Base-by-base conservation (phyloP, 2,113 vertebrate species). In the Colinus virginianus region DNA sequence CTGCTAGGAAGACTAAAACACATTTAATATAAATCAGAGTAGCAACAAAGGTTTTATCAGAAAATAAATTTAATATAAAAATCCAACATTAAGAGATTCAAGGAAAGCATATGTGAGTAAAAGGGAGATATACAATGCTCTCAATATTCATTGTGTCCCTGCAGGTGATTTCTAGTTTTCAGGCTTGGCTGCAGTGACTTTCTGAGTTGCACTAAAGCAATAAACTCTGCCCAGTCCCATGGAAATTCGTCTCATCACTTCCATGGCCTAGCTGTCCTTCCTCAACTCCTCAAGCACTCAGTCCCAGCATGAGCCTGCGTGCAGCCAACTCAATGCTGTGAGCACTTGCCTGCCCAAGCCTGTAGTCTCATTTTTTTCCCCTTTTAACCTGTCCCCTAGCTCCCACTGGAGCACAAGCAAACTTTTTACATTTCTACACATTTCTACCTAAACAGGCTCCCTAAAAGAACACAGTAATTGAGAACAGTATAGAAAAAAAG, bases 91-190 rank as follows among this genome's bases (percentile, higher is more conserved):
- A 32, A 13, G 21, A 25, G 25, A 56, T 10, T 16, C 9, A 5
- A 42, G 30, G 43, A 32, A 49, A 64, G 28, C 7, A 13, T 4
- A 0, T 0, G 42, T 32, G 19, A 30, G 14, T 4, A 58, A 13
- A 61, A 76, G 36, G 13, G 71, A 71, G 26, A 19, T 9, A 16
- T 1, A 28, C 9, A 32, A 7, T 11, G 25, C 12, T 62, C 16
- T 48, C 19, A 2, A 4, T 25, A 23, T 2, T 21, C n/a, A 36
- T 21, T 46, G 14, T 14, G n/a, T 40, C n/a, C 19, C 64, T 74
- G 69, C 43, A 61, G 69, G 58, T 13, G 26, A 42, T 42, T 56
- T 56, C 25, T 49, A 61, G 28, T 20, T 74, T 84, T 69, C 11
- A 11, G 38, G 17, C 18, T 70, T 68, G 6, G 16, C 72, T 83